Evolutionary conservation across 2,888 invertebrate genomes (phyloP), one percentile per base, ranked within the genome.

Genomic region (Drosophila histrio): DNA sequence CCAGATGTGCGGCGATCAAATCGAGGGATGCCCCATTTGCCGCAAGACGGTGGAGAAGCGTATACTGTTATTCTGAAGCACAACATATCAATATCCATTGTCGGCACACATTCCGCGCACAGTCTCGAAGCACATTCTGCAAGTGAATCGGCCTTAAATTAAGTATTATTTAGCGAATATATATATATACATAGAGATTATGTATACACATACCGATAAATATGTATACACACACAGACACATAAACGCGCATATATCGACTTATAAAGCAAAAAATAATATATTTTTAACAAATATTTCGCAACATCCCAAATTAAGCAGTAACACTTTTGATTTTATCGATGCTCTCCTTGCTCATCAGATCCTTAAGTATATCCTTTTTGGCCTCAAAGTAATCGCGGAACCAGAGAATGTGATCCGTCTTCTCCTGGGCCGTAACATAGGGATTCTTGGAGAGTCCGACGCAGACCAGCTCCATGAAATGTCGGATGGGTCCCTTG

Each of bases 1-100:
- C 91, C 99, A 99, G 93, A 97, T 98, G 96, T 99, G 99, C 92
- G 98, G 99, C 26, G 99, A 99, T 93, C 96, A 98, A 88, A 98
- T 99, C 95, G 95, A 96, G 66, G 98, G 98, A 89, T 99, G 99
- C 91, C 99, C 99, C 28, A 99, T 99, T 91, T 99, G 99, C 92
- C 95, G 99, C 83, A 99, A 99, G 93, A 95, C 96, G 62, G 98
- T 99, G 57, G 98, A 98, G 91, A 98, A 98, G 90, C 94, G 98
- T 67, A 99, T 99, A 90, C 93, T 99, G 50, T 94, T 99, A 28
- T 99, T 98, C 91, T 96, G 92, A 41, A 41, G 34, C 36, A 38
- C 28, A 41, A 39, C 52, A 39, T 38, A 52, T 28, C 28, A 21
- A 17, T 19, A 26, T 38, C 50, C 57, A 59, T 15, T 9, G 38